Percentiles rank a stretch among this genome's conserved stretches.
Evolutionary conservation across 2,113 vertebrate genomes (phyloP).

Genomic region (Crotalus viridis): DNA sequence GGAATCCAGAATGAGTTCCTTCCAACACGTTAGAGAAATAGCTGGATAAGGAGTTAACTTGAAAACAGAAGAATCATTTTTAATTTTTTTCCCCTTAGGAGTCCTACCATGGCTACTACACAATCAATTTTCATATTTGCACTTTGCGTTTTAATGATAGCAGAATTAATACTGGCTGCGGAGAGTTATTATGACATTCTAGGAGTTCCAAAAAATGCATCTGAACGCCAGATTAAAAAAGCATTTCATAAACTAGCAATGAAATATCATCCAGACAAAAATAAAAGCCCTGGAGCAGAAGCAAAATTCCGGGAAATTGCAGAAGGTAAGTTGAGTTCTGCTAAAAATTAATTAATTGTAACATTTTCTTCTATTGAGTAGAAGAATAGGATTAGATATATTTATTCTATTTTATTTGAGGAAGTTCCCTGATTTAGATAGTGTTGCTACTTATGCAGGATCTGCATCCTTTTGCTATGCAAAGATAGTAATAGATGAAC

Average conservation of each 20-base stretch:
- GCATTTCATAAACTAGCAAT: slow-evolving; percentile 94
- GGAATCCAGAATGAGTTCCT: background rate
- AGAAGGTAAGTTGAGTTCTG: slow-evolving; percentile 77
- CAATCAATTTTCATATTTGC: slow-evolving; percentile 85
- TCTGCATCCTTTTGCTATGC: background rate
- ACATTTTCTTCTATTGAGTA: background rate
- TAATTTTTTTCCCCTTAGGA: slow-evolving; percentile 55
- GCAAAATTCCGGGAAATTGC: slow-evolving; percentile 93
- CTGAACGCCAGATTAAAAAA: slow-evolving; percentile 94
- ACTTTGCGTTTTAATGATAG: slow-evolving; percentile 90
- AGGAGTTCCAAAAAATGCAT: slow-evolving; percentile 88
- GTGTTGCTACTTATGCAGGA: background rate
- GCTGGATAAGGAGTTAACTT: background rate
- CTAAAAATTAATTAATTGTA: background rate
- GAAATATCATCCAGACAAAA: slow-evolving; percentile 95
- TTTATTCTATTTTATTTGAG: background rate
- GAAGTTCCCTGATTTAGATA: background rate
- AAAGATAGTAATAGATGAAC: background rate
- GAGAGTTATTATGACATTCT: slow-evolving; percentile 93
- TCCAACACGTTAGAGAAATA: background rate
- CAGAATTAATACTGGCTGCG: slow-evolving; percentile 89
- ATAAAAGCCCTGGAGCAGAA: slow-evolving; percentile 92
- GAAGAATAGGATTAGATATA: background rate
- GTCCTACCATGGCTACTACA: slow-evolving; percentile 81
- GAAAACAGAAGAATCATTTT: background rate